Percentiles rank a stretch among this genome's conserved stretches.
These are phyloP conservation scores for Drosophila lowei DNA, from an alignment of 1,140 invertebrate species.

Conservation along the genomic window DNA sequence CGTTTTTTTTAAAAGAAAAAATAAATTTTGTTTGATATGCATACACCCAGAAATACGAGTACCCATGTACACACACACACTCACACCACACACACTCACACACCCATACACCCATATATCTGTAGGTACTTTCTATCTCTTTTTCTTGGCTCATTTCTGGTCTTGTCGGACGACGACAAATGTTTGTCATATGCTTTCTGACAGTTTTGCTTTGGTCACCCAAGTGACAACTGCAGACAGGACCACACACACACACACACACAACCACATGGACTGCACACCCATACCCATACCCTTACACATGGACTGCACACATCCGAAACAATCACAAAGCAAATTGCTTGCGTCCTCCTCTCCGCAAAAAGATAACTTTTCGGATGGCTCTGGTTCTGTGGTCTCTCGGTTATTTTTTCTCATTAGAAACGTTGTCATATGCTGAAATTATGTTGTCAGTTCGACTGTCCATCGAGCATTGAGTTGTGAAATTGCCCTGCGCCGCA, in stretches of 20 bases:
- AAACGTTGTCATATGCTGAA: constrained; percentile 72
- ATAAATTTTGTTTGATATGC: constrained; percentile 70
- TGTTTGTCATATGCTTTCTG: constrained; percentile 58
- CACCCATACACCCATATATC: too few relatives aligned
- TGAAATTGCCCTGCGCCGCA: constrained; percentile 36
- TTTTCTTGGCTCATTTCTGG: constrained; percentile 32
- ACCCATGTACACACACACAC: neutral
- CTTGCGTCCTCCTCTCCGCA: constrained; percentile 3
- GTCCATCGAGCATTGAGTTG: constrained; percentile 53
- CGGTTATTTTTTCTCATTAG: constrained; percentile 63
- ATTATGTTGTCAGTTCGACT: constrained; percentile 72
- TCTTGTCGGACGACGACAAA: constrained; percentile 55
- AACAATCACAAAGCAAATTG: constrained; percentile 67
- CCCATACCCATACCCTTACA: constrained; percentile 12
- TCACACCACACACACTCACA: too few relatives aligned
- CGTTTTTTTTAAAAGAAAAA: constrained; percentile 42
- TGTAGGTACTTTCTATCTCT: neutral
- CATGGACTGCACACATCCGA: constrained; percentile 26
- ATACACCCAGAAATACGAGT: constrained; percentile 23
- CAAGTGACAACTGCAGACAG: constrained; percentile 53
- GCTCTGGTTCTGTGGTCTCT: neutral
- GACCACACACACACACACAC: neutral
- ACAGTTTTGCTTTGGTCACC: constrained; percentile 56
- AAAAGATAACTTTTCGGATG: too few relatives aligned
- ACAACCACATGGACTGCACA: constrained; percentile 14